phyloP scores from a whole-genome alignment of 2,113 vertebrate species.

The Bagarius yarrelli region DNA sequence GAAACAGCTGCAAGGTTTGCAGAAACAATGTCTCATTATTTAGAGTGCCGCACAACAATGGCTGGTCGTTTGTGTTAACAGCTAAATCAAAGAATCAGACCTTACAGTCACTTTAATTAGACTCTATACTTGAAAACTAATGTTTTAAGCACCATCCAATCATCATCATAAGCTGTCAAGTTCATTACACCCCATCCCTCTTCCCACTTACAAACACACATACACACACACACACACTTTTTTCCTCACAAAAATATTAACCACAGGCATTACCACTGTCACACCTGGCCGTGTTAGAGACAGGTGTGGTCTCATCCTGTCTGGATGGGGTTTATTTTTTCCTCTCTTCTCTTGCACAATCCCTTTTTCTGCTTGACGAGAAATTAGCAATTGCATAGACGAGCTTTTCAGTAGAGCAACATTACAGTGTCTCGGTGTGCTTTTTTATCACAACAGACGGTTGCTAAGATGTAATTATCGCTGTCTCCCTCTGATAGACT shows the following conservation, averaged over 20 bases:
- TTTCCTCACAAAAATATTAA: conserved; percentile 30
- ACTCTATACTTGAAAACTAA: conserved; percentile 9
- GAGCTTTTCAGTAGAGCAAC: conserved; percentile 59
- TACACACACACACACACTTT: not conserved
- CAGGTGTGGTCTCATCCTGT: conserved; percentile 49
- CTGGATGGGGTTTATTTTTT: conserved; percentile 45
- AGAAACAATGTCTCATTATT: conserved; percentile 47
- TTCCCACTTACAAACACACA: not conserved
- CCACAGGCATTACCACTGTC: conserved; percentile 31
- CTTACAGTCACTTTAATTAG: conserved; percentile 34
- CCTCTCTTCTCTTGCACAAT: conserved; percentile 68
- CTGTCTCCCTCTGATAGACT: conserved; percentile 70
- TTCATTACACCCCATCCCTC: not conserved
- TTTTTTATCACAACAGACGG: conserved; percentile 57
- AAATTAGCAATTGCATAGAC: conserved; percentile 70
- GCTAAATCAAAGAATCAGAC: conserved; percentile 30
- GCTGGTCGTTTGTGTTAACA: conserved; percentile 17
- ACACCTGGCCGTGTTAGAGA: conserved; percentile 36
- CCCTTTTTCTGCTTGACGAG: conserved; percentile 42
- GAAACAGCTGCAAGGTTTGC: conserved; percentile 31
- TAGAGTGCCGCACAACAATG: conserved; percentile 35
- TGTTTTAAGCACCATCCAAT: conserved; percentile 5
- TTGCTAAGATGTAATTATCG: conserved; percentile 77
- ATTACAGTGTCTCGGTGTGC: conserved; percentile 39
- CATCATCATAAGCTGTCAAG: not conserved